phyloP scores from a whole-genome alignment of 2,888 invertebrate species.

The Pristionchus japonicus region DNA sequence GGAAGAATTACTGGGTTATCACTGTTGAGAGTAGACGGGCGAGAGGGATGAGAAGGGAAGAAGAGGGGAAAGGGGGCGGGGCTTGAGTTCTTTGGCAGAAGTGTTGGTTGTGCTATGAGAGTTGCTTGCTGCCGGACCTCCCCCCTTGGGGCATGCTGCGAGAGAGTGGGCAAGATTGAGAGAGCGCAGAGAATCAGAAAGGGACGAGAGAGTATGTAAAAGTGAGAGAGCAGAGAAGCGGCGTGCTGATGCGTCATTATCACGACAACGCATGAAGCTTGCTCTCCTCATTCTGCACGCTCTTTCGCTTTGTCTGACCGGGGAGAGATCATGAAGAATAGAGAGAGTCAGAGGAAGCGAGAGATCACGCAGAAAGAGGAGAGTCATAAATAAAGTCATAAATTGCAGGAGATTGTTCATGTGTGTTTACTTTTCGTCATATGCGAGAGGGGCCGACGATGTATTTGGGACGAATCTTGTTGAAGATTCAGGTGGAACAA shows the following conservation, averaged over 20 bases:
- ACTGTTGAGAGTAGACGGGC: constrained; percentile 23
- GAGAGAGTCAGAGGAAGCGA: not conserved
- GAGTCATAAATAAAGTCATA: constrained; percentile 15
- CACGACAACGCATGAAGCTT: not conserved
- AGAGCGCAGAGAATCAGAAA: constrained; percentile 15
- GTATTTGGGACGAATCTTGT: not conserved
- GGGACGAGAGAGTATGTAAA: not conserved
- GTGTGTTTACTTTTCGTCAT: not conserved
- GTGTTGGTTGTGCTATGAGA: not conserved
- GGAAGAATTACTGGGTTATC: constrained; percentile 16
- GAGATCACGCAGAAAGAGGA: not conserved
- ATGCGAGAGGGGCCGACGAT: not conserved
- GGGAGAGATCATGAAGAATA: not conserved
- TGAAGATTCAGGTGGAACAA: not conserved
- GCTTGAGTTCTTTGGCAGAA: not conserved
- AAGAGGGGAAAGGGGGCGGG: not conserved
- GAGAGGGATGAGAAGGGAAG: not conserved
- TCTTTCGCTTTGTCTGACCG: not conserved
- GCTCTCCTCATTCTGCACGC: not conserved
- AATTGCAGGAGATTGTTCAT: not conserved
- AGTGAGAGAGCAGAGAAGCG: not conserved
- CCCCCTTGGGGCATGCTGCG: constrained; percentile 6
- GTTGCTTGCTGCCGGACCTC: not conserved
- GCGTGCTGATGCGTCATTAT: constrained; percentile 37
- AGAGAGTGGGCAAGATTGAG: not conserved